phyloP scores from a whole-genome alignment of 2,113 vertebrate genomes.

The Archocentrus centrarchus region DNA sequence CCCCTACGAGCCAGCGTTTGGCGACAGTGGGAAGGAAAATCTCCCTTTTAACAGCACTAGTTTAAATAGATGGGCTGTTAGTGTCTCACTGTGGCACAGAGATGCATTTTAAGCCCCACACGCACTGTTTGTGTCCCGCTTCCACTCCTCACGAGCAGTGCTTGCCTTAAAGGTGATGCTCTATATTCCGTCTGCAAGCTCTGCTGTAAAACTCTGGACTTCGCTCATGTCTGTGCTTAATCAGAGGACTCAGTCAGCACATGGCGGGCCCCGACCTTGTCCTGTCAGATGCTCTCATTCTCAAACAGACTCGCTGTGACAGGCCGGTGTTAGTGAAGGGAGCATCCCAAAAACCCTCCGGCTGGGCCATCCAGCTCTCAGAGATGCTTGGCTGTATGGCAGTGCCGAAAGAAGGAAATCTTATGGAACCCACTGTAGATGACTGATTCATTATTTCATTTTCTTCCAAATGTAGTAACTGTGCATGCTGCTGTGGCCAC shows the following conservation, averaged over 20 bases:
- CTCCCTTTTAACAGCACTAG: not conserved
- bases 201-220: slow-evolving; percentile 33
- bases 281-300: slow-evolving; percentile 54
- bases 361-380: slow-evolving; percentile 12
- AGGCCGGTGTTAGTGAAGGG: slow-evolving; percentile 45
- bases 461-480: not conserved
- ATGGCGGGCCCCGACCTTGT: slow-evolving; percentile 55
- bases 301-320: slow-evolving; percentile 41
- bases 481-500: no score
- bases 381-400: slow-evolving; percentile 21
- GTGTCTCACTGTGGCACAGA: not conserved
- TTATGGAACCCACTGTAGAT: not conserved
- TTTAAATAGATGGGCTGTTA: not conserved
- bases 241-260: slow-evolving; percentile 51
- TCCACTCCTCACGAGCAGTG: not conserved
- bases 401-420: not conserved
- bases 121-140: not conserved
- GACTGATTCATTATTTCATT: not conserved
- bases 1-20: no score
- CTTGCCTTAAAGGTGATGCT: slow-evolving; percentile 4
- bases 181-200: slow-evolving; percentile 23
- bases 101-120: not conserved
- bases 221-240: slow-evolving; percentile 37
- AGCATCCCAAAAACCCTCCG: slow-evolving; percentile 58
- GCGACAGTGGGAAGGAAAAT: not conserved